These are phyloP conservation scores for Festucalex cinctus DNA, from an alignment of 2,113 vertebrate species.

Conservation along the genomic window DNA sequence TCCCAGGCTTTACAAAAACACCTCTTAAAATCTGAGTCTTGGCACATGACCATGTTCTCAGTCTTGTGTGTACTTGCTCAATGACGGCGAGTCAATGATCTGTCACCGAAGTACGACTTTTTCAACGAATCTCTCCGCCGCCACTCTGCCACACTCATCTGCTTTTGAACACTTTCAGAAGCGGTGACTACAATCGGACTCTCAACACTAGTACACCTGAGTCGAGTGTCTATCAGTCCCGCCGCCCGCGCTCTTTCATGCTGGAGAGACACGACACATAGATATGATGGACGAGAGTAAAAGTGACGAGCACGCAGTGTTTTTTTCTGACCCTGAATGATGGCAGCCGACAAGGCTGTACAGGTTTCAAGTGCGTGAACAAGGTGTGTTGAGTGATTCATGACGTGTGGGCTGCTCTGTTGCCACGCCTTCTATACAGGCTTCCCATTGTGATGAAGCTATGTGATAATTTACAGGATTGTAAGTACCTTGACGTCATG, in stretches of 20 bases:
- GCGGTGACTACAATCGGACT: neutral
- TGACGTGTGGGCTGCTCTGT: neutral
- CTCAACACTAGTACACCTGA: neutral
- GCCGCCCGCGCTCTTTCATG: neutral
- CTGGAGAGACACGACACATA: neutral
- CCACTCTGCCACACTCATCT: neutral
- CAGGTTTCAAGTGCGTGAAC: conserved; percentile 19
- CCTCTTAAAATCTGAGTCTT: neutral
- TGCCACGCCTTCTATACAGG: no score
- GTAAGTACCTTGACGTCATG: neutral
- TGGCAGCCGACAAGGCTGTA: conserved; percentile 1
- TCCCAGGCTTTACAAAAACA: no score
- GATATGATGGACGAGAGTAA: neutral
- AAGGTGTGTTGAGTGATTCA: conserved; percentile 28
- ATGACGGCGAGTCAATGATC: neutral
- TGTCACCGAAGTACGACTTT: neutral
- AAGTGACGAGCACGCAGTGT: conserved; percentile 1
- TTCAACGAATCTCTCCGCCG: no score
- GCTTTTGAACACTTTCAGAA: conserved; percentile 9
- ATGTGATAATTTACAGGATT: neutral
- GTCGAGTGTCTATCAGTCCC: neutral
- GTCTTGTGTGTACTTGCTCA: neutral
- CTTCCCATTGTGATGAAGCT: no score
- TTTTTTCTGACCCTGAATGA: conserved; percentile 2
- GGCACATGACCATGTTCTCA: neutral